Conservation (phyloP, 2,113 vertebrate species). For the Oncorhynchus clarkii region DNA sequence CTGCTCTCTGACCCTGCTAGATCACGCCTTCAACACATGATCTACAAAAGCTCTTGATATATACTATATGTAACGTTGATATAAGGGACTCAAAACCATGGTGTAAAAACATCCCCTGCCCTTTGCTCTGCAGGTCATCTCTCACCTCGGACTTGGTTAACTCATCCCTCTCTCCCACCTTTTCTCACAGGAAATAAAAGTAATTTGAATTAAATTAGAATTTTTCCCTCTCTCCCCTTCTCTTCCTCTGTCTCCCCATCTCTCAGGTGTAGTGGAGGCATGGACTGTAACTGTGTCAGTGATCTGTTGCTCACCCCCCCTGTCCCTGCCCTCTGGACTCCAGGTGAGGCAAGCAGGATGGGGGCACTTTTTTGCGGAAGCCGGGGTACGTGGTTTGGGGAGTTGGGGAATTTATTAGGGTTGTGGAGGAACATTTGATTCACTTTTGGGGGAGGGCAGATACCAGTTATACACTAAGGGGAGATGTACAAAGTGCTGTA, state of each 20-base stretch:
- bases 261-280: slow-evolving; percentile 73
- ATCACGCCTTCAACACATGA: slow-evolving; percentile 63
- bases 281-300: slow-evolving; percentile 94
- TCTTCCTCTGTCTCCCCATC: slow-evolving; percentile 11
- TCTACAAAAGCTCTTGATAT: slow-evolving; percentile 45
- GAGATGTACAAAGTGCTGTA: too few species aligned
- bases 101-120: slow-evolving; percentile 18
- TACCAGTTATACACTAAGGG: too few species aligned
- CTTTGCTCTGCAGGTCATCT: slow-evolving; percentile 51
- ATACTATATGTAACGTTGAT: slow-evolving; percentile 50
- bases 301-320: slow-evolving; percentile 87
- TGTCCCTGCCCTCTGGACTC: slow-evolving; percentile 90
- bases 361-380: too few species aligned
- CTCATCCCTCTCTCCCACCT: slow-evolving; percentile 5
- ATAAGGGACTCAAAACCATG: slow-evolving; percentile 43
- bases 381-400: too few species aligned
- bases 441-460: too few species aligned
- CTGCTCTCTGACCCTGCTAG: slow-evolving; percentile 49
- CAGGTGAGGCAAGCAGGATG: slow-evolving; percentile 73
- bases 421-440: too few species aligned
- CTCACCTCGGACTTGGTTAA: neutral
- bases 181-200: neutral
- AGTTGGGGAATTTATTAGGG: too few species aligned
- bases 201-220: too few species aligned
- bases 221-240: neutral